These are phyloP conservation scores for Epizoanthus stellaris DNA, from an alignment of 92 coral and sea anemone species.

Conservation along the genomic window DNA sequence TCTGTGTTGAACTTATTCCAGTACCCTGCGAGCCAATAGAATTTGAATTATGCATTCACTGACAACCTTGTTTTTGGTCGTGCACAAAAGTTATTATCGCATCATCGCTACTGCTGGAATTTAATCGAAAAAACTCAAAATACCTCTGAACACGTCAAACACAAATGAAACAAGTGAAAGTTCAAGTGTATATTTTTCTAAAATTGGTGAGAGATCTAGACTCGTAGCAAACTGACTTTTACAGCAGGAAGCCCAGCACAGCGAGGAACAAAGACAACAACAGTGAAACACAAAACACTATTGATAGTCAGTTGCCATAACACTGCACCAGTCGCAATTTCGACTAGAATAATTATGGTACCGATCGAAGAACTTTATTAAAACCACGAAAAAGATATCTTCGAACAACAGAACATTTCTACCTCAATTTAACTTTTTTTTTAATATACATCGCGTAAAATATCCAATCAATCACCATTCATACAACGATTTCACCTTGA, in stretches of 20 bases:
- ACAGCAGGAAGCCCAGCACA: background rate
- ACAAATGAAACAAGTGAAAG: background rate
- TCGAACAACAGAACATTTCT: too few relatives aligned
- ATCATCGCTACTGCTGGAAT: background rate
- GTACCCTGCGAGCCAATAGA: background rate
- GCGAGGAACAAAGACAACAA: background rate
- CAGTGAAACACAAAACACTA: background rate
- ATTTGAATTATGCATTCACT: background rate
- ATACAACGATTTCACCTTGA: too few relatives aligned
- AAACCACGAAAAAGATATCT: too few relatives aligned
- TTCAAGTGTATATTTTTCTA: background rate
- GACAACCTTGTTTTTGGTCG: background rate
- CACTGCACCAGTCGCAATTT: background rate
- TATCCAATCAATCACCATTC: too few relatives aligned
- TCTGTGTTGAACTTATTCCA: background rate
- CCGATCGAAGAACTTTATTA: too few relatives aligned
- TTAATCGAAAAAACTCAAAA: background rate
- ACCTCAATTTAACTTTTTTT: too few relatives aligned
- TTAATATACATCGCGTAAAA: too few relatives aligned
- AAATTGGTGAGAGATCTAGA: background rate
- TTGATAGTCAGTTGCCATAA: constrained; percentile 3
- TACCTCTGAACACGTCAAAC: background rate
- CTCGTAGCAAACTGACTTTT: background rate
- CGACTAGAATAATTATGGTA: background rate
- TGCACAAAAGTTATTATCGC: background rate